Evolutionary conservation across 2,888 invertebrate species (phyloP), one percentile per base, ranked within the genome.

Genomic region (Parochlus steinenii): DNA sequence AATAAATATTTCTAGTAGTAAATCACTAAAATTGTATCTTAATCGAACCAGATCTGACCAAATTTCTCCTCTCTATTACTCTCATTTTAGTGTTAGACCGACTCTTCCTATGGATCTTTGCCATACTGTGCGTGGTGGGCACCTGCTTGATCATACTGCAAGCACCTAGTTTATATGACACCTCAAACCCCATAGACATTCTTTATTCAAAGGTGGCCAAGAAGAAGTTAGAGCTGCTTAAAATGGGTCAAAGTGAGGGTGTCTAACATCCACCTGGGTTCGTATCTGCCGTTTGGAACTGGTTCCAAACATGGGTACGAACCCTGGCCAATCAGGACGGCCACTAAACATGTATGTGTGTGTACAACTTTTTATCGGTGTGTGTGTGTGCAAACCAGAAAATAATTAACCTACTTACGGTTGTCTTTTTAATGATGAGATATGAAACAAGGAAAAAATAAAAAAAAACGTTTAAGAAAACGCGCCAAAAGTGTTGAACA

Each of bases 21-120:
- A n/a, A n/a, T n/a, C n/a, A n/a, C n/a, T n/a, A n/a, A n/a, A n/a
- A n/a, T n/a, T n/a, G n/a, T n/a, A n/a, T n/a, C n/a, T n/a, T n/a
- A n/a, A n/a, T n/a, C n/a, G n/a, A n/a, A n/a, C n/a, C n/a, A n/a
- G n/a, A n/a, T n/a, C n/a, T n/a, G n/a, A n/a, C n/a, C n/a, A n/a
- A n/a, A 85, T n/a, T n/a, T n/a, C n/a, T n/a, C n/a, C n/a, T n/a
- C n/a, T n/a, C n/a, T n/a, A n/a, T n/a, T n/a, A n/a, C n/a, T n/a
- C n/a, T n/a, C n/a, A n/a, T n/a, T n/a, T n/a, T 93, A 89, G 93
- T 95, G 44, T 68, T 95, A 57, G 95, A 95, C 64, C 74, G 95
- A 50, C 72, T 95, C 51, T 95, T 95, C 65, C 71, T 95, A 48
- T 90, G 89, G 75, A 75, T 87, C 51, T 95, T 95, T 65, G 83